Percentiles rank a stretch among this genome's conserved stretches.
phyloP scores from a whole-genome alignment of 2,888 invertebrate genomes.

The Chalcosyrphus nemorum region DNA sequence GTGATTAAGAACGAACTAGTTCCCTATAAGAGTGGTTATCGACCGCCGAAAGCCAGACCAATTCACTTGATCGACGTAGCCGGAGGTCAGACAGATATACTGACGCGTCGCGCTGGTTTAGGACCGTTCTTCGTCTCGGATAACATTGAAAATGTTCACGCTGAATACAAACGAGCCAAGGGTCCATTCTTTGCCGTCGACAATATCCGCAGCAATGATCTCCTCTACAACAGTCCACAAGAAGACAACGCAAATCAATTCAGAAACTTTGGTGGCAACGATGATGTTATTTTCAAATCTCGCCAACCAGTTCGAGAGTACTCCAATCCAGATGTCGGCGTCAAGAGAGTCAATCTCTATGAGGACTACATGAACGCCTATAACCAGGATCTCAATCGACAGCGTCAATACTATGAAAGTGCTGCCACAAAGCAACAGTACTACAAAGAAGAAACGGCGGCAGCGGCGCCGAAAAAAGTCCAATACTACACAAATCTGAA shows the following conservation, averaged over 20 bases:
- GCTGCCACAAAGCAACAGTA: slow-evolving; percentile 29
- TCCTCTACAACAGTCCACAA: slow-evolving; percentile 26
- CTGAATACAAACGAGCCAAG: slow-evolving; percentile 57
- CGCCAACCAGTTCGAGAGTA: slow-evolving; percentile 66
- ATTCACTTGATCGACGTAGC: slow-evolving; percentile 54
- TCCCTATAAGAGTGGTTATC: slow-evolving; percentile 88
- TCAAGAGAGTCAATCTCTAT: slow-evolving; percentile 59
- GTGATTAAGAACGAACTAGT: slow-evolving; percentile 92
- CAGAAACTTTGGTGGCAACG: slow-evolving; percentile 49
- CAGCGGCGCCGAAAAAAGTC: slow-evolving; percentile 53
- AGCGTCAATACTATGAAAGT: slow-evolving; percentile 31
- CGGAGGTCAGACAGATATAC: background rate
- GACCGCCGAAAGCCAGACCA: slow-evolving; percentile 83
- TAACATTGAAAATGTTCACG: slow-evolving; percentile 61
- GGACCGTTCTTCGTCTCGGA: slow-evolving; percentile 67
- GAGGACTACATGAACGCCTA: slow-evolving; percentile 51
- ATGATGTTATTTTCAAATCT: slow-evolving; percentile 48
- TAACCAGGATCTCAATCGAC: slow-evolving; percentile 35
- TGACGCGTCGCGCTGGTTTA: slow-evolving; percentile 37
- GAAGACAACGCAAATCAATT: slow-evolving; percentile 44
- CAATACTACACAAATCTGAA: slow-evolving; percentile 66
- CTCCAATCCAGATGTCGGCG: slow-evolving; percentile 60
- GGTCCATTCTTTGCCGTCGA: slow-evolving; percentile 66
- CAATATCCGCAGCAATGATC: slow-evolving; percentile 60
- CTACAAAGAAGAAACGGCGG: slow-evolving; percentile 40